Percentiles rank a stretch among this genome's conserved stretches.
Conservation (phyloP, 2,888 invertebrate species). For the Serrognathus titanus region DNA sequence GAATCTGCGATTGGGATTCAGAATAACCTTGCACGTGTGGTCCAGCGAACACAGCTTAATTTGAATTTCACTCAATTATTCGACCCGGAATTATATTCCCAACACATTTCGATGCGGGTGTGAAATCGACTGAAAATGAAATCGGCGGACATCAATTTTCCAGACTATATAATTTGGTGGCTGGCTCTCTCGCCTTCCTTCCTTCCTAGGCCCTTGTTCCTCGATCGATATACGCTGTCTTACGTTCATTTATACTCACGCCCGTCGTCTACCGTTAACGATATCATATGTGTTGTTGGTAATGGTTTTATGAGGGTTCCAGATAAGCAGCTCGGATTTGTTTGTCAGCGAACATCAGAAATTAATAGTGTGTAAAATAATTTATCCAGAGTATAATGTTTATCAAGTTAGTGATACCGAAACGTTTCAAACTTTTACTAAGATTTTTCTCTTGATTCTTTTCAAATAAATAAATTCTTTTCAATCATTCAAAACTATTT, state of each 20-base stretch:
- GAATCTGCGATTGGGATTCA: slow-evolving; percentile 12
- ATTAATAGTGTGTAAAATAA: no score
- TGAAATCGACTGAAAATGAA: slow-evolving; percentile 48
- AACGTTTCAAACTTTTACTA: no score
- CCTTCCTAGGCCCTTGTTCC: slow-evolving; percentile 2
- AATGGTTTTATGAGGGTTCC: no score
- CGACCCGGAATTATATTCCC: slow-evolving; percentile 43
- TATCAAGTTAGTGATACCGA: no score
- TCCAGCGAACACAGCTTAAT: slow-evolving; percentile 36
- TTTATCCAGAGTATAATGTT: no score
- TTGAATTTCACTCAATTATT: slow-evolving; percentile 44
- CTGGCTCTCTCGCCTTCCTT: slow-evolving; percentile 2
- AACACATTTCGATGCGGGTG: slow-evolving; percentile 44
- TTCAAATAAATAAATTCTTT: no score
- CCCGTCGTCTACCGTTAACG: no score
- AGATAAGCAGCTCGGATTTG: no score
- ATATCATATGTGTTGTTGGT: no score
- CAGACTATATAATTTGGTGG: slow-evolving; percentile 42
- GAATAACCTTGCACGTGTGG: slow-evolving; percentile 27
- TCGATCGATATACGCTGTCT: not conserved
- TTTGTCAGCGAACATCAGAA: no score
- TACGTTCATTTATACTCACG: not conserved
- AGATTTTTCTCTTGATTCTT: no score
- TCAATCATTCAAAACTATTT: no score
- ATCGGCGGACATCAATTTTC: slow-evolving; percentile 48